Conservation (phyloP, 2,888 invertebrate species). For the Drosophila barbarae region DNA sequence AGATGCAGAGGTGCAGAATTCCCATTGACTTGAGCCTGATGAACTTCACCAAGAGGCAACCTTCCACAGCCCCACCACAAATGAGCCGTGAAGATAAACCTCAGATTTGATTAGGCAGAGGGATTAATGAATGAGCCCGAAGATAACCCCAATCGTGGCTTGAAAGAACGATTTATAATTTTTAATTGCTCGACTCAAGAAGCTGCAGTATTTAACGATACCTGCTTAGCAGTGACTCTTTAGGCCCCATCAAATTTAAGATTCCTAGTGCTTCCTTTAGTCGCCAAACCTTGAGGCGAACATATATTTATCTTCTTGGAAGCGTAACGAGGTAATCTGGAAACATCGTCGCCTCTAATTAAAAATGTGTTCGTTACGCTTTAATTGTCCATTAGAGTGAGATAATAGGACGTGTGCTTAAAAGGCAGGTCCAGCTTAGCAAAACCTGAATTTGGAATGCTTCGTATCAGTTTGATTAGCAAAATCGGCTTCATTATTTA, state of each 20-base stretch:
- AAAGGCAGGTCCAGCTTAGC: not conserved
- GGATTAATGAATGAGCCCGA: not conserved
- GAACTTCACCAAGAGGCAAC: constrained; percentile 8
- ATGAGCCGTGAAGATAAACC: constrained; percentile 31
- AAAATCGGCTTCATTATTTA: not conserved
- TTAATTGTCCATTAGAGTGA: constrained; percentile 23
- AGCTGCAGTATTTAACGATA: not conserved
- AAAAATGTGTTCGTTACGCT: constrained; percentile 10
- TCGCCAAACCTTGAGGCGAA: constrained; percentile 18
- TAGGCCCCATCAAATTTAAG: not conserved
- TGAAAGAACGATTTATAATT: constrained; percentile 21
- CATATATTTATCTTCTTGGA: constrained; percentile 27
- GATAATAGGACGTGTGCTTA: constrained; percentile 13
- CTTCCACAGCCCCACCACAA: constrained; percentile 32
- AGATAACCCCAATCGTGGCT: not conserved
- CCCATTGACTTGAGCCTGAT: not conserved
- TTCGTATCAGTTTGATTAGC: not conserved
- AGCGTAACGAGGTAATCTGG: constrained; percentile 25
- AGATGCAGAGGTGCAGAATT: constrained; percentile 13
- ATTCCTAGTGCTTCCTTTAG: constrained; percentile 19
- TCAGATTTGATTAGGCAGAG: not conserved
- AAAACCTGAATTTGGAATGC: constrained; percentile 6
- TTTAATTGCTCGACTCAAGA: not conserved
- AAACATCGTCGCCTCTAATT: constrained; percentile 26
- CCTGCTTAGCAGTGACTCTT: not conserved